phyloP scores from a whole-genome alignment of 2,113 vertebrate species.

The Lepus europaeus region DNA sequence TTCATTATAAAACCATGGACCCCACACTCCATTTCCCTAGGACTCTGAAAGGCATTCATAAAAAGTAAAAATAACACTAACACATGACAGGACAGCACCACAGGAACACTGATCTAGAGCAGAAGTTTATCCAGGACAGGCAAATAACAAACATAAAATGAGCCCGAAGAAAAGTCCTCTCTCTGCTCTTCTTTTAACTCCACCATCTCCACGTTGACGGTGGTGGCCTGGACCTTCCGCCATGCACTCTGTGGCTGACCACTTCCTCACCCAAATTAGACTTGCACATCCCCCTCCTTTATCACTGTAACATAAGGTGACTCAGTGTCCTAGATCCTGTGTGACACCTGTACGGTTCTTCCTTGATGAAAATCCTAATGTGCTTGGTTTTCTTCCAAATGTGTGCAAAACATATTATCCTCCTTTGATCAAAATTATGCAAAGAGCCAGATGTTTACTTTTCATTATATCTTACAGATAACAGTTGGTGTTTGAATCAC shows the following conservation, averaged over 20 bases:
- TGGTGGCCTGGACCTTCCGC: not conserved
- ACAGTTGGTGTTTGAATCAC: slow-evolving; percentile 56
- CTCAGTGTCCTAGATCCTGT: not conserved
- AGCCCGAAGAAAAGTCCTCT: not conserved
- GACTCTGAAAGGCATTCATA: not conserved
- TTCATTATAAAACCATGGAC: not conserved
- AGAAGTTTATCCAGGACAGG: not conserved
- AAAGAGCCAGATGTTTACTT: slow-evolving; percentile 76
- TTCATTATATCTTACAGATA: slow-evolving; percentile 55
- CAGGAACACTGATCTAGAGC: not conserved
- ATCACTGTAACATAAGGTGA: not conserved
- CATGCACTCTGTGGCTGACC: not conserved
- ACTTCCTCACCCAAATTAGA: not conserved
- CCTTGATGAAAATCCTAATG: slow-evolving; percentile 51
- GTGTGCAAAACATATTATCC: slow-evolving; percentile 50
- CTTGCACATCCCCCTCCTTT: not conserved
- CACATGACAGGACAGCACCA: not conserved
- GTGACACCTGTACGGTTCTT: slow-evolving; percentile 47
- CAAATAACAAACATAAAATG: not conserved
- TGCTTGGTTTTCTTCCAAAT: slow-evolving; percentile 50
- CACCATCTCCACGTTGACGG: accelerated
- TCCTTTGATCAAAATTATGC: slow-evolving; percentile 77
- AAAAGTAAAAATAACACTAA: not conserved
- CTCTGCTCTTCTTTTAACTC: not conserved
- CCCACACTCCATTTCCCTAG: not conserved